Evolutionary conservation across 2,888 invertebrate species (phyloP).

Genomic region (Pomacea canaliculata): DNA sequence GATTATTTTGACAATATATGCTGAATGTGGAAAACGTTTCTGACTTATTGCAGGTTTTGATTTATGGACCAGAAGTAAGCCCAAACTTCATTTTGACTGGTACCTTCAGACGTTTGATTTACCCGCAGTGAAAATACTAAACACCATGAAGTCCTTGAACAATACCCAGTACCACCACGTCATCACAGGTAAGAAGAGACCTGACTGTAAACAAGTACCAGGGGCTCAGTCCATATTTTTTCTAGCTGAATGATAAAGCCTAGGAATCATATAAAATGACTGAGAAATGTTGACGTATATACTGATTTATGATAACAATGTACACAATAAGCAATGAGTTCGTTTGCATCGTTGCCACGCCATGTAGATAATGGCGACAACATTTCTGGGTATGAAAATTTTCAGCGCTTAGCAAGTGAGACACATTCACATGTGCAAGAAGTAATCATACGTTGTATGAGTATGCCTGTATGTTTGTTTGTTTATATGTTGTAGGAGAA

Average conservation of each 20-base stretch:
- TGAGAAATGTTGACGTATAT: too few species aligned
- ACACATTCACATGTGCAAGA: too few species aligned
- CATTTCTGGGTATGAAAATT: too few species aligned
- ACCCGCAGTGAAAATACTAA: conserved; percentile 25
- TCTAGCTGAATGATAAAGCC: conserved; percentile 18
- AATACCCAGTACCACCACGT: conserved; percentile 21
- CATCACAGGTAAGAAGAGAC: conserved; percentile 20
- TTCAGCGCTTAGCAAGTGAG: too few species aligned
- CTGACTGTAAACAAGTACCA: conserved; percentile 16
- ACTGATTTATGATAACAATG: too few species aligned
- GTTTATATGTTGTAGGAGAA: conserved; percentile 30
- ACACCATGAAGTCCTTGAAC: background rate
- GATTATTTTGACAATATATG: too few species aligned
- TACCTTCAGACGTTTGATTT: conserved; percentile 33
- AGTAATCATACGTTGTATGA: too few species aligned
- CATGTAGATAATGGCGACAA: too few species aligned
- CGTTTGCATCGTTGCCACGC: too few species aligned
- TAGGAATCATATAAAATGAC: background rate
- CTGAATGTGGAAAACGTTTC: too few species aligned
- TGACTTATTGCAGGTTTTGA: conserved; percentile 33
- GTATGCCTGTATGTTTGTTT: too few species aligned
- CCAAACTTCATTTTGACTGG: conserved; percentile 35
- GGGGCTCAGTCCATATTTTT: background rate
- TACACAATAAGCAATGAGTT: too few species aligned
- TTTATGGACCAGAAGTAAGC: conserved; percentile 29